phyloP scores from a whole-genome alignment of 2,888 invertebrate species.

The Poecilus cupreus region DNA sequence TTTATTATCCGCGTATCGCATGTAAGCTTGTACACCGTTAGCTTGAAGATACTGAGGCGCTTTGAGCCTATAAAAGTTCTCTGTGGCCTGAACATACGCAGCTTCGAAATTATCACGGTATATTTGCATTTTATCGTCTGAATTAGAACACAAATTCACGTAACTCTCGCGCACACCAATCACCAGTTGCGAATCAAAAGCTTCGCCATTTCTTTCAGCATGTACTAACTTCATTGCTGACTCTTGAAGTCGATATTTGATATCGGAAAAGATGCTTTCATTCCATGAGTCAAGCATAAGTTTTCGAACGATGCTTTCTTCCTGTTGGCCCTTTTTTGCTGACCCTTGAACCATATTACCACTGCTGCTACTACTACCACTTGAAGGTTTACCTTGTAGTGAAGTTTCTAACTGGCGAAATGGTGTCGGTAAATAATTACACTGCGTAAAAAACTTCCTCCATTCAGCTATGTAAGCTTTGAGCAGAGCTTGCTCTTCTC shows the following conservation, averaged over 20 bases:
- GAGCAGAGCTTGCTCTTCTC: slow-evolving; percentile 95
- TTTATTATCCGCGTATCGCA: slow-evolving; percentile 97
- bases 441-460: slow-evolving; percentile 98
- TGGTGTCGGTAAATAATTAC: slow-evolving; percentile 96
- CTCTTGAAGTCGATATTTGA: slow-evolving; percentile 93
- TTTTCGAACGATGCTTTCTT: slow-evolving; percentile 94
- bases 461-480: slow-evolving; percentile 98
- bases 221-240: slow-evolving; percentile 99
- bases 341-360: slow-evolving; percentile 66
- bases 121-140: slow-evolving; percentile 94
- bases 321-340: slow-evolving; percentile 77
- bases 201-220: slow-evolving; percentile 97
- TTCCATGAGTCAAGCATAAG: slow-evolving; percentile 99
- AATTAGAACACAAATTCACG: slow-evolving; percentile 96
- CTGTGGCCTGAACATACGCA: slow-evolving; percentile 95
- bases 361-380: slow-evolving; percentile 60
- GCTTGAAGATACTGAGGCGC: slow-evolving; percentile 91
- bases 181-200: slow-evolving; percentile 97
- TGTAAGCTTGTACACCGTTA: slow-evolving; percentile 97
- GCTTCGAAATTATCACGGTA: slow-evolving; percentile 98
- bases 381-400: slow-evolving; percentile 80
- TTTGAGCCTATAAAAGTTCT: slow-evolving; percentile 93
- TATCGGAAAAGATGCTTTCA: slow-evolving; percentile 95
- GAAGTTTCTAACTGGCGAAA: slow-evolving; percentile 94
- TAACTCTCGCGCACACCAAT: slow-evolving; percentile 99